Evolutionary conservation across 2,797 vertebrate genomes (phyloP).

Genomic region (Phataginus tetradactyla): DNA sequence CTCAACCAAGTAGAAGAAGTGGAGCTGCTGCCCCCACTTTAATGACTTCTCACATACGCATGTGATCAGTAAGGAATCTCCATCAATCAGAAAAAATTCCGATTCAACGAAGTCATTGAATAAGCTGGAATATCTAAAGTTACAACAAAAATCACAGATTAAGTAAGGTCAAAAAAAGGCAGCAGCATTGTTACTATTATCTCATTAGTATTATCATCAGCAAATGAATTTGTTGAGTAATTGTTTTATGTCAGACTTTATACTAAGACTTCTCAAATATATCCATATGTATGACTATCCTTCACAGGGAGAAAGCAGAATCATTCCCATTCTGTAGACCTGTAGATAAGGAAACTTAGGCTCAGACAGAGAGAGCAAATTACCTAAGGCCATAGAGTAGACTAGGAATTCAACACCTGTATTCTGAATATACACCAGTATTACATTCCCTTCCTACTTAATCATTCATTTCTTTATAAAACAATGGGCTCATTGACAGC

Average conservation of each 20-base stretch:
- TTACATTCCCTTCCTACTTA: neutral
- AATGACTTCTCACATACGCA: constrained; percentile 68
- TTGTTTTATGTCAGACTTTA: neutral
- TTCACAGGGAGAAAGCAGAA: neutral
- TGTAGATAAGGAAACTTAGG: neutral
- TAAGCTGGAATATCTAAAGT: constrained; percentile 79
- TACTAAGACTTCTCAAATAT: neutral
- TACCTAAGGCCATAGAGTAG: neutral
- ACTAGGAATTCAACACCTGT: neutral
- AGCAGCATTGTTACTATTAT: neutral
- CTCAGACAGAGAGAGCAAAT: neutral
- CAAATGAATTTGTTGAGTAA: neutral
- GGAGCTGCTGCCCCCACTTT: constrained; percentile 74
- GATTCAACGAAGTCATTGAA: constrained; percentile 85
- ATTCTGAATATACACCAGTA: neutral
- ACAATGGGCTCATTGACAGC: neutral
- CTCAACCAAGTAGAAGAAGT: constrained; percentile 83
- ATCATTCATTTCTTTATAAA: neutral
- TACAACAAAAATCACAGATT: neutral
- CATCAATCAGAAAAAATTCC: constrained; percentile 85
- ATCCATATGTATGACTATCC: neutral
- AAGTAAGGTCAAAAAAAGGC: neutral
- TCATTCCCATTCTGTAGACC: neutral
- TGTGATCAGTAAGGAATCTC: constrained; percentile 83
- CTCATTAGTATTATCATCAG: neutral